Base-by-base conservation (phyloP, 2,888 invertebrate genomes). In the Tipula vernalis region DNA sequence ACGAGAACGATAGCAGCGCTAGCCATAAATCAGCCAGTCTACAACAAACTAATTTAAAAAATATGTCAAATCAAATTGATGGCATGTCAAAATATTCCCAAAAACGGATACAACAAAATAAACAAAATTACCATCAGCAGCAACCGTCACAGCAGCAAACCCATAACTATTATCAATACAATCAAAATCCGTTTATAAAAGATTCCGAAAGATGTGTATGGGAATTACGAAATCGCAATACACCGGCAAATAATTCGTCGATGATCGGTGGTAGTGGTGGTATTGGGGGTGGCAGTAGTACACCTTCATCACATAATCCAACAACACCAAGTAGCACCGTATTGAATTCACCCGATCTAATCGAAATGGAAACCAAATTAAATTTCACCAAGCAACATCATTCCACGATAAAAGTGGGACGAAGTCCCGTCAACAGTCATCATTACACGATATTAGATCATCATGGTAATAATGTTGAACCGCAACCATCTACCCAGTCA, bases 321-420 rank as follows among this genome's bases (percentile, higher is more conserved):
- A 89, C 88, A 51, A 91, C 90, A 84, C 89, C 90, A 28, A 89
- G 89, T 28, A 88, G 90, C 87, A 89, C 90, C 3, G 88, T 91
- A 87, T 89, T 91, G 28, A 90, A 91, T 88, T 91, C 91, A 42
- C 90, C 91, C 36, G 91, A 91, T 87, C 83, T 90, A 41, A 89
- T 89, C 47, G 89, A 89, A 88, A 88, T 87, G 87, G 89, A 87
- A 42, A 87, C 89, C 87, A 86, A 86, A 18, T 57, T 86, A 71
- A 86, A 87, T 86, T 86, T 86, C 87, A 88, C 88, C 87, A 88
- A 89, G 84, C 39, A 85, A 15, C 90, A 89, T 47, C 89, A 89
- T n/a, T 90, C 90, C 2, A 28, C 39, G 8, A 88, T 90, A 71
- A 90, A 90, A 42, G 89, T 90, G 1, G 90, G 90, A n/a, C 89